Evolutionary conservation across 2,888 invertebrate species (phyloP).

Genomic region (Epiperipatus broadwayi): DNA sequence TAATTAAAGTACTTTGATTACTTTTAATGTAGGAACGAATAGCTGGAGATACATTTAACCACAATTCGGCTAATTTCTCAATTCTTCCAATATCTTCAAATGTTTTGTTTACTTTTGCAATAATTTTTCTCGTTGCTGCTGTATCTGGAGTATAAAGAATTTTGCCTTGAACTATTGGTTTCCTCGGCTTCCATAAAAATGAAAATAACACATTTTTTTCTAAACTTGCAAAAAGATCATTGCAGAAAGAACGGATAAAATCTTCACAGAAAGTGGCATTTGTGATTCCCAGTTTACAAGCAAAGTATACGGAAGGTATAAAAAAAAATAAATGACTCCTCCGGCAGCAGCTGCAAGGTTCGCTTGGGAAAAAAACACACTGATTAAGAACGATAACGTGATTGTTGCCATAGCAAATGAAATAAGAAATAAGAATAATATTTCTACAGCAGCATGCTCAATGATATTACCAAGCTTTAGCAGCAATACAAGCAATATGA

Average conservation of each 20-base stretch:
- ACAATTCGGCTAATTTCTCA: too few species aligned
- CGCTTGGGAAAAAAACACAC: conserved; percentile 37
- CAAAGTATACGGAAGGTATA: conserved; percentile 31
- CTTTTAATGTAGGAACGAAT: too few species aligned
- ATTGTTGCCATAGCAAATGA: conserved; percentile 35
- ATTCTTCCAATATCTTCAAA: too few species aligned
- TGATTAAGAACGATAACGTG: conserved; percentile 34
- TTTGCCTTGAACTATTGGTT: conserved; percentile 42
- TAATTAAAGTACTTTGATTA: too few species aligned
- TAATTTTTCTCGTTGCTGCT: conserved; percentile 38
- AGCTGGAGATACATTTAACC: too few species aligned
- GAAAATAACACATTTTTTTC: conserved; percentile 24
- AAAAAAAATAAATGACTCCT: conserved; percentile 32
- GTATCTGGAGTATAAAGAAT: conserved; percentile 53
- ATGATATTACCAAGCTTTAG: conserved; percentile 21
- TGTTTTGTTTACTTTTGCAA: conserved; percentile 24
- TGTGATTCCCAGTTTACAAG: conserved; percentile 28
- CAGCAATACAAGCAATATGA: conserved; percentile 37
- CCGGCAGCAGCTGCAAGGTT: conserved; percentile 38
- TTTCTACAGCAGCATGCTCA: too few species aligned
- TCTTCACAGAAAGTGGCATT: too few species aligned
- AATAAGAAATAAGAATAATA: conserved; percentile 46
- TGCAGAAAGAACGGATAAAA: too few species aligned
- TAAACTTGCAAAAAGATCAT: conserved; percentile 26
- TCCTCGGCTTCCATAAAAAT: conserved; percentile 32